Evolutionary conservation across 2,797 vertebrate genomes (phyloP).

Genomic region (Clarias laeviceps): DNA sequence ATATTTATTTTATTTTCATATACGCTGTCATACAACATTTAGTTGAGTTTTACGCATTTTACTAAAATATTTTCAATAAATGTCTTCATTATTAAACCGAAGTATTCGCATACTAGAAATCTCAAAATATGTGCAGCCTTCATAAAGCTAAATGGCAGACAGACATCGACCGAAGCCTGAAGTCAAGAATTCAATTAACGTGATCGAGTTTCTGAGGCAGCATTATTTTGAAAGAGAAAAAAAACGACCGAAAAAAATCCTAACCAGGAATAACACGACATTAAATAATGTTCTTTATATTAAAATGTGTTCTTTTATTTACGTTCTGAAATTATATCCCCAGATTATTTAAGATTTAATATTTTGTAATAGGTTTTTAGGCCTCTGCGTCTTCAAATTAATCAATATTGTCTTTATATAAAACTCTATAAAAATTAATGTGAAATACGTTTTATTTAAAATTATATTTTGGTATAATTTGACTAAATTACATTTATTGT

Average conservation of each 20-base stretch:
- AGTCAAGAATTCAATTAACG: slow-evolving; percentile 59
- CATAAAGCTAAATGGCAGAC: slow-evolving; percentile 40
- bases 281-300: not conserved
- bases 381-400: not conserved
- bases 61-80: not conserved
- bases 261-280: not conserved
- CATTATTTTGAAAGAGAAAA: slow-evolving; percentile 16
- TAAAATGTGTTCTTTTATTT: not conserved
- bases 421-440: not conserved
- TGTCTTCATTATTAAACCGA: not conserved
- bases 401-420: not conserved
- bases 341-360: not conserved
- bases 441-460: not conserved
- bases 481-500: not conserved
- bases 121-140: not conserved
- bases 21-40: not conserved
- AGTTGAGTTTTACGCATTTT: too few species aligned
- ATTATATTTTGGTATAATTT: not conserved
- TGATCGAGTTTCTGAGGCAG: slow-evolving; percentile 43
- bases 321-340: not conserved
- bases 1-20: not conserved
- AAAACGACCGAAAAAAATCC: not conserved
- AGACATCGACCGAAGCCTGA: slow-evolving; percentile 48
- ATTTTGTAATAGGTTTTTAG: not conserved
- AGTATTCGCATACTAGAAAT: not conserved